Conservation (phyloP, 2,797 vertebrate species). For the Morelia viridis region DNA sequence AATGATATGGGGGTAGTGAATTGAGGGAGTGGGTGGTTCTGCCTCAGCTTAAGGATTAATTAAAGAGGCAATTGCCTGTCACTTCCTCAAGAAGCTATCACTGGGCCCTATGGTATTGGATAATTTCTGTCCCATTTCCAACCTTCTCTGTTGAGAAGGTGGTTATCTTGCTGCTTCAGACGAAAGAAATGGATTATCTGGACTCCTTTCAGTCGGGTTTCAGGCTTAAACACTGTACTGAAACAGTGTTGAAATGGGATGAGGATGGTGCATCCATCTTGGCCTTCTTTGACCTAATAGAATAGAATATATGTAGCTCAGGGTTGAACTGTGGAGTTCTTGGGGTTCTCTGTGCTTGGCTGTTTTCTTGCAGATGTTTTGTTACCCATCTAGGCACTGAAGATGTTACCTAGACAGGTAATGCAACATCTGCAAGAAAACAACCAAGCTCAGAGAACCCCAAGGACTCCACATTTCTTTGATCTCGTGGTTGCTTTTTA, state of each 20-base stretch:
- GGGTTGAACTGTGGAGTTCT: too few species aligned
- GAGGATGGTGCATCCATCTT: too few species aligned
- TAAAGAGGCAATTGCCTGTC: not conserved
- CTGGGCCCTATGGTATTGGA: not conserved
- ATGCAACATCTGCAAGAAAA: too few species aligned
- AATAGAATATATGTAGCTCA: too few species aligned
- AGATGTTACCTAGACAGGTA: too few species aligned
- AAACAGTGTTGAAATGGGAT: not conserved
- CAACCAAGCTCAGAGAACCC: too few species aligned
- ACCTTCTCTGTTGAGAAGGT: not conserved
- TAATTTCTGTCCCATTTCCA: not conserved
- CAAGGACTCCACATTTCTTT: too few species aligned
- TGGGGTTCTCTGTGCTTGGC: too few species aligned
- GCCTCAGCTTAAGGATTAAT: not conserved
- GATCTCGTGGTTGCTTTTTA: too few species aligned
- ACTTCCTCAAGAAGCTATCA: not conserved
- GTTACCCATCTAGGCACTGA: too few species aligned
- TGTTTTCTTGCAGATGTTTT: too few species aligned
- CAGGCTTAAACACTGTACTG: not conserved
- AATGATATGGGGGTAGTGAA: not conserved
- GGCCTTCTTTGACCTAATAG: too few species aligned
- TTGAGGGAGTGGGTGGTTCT: not conserved
- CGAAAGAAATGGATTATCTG: not conserved
- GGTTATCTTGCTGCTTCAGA: not conserved
- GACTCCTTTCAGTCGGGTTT: not conserved